A percentile compares a stretch with the other conserved stretches of the same genome.
Evolutionary conservation across 2,888 invertebrate genomes (phyloP).

Genomic region (Scaptomyza polygonia): DNA sequence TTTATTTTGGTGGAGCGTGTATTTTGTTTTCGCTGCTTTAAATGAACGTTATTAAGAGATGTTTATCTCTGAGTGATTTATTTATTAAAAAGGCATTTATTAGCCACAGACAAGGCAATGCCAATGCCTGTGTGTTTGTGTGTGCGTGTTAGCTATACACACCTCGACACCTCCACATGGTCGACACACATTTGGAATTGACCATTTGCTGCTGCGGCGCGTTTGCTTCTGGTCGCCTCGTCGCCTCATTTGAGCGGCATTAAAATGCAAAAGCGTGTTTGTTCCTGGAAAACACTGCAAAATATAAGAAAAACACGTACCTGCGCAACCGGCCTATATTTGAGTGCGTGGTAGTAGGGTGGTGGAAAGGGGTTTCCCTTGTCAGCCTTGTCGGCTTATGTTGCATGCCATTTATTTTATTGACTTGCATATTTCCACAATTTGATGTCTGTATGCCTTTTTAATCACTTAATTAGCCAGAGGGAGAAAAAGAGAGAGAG

Average conservation of each 20-base stretch:
- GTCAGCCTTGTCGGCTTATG: slow-evolving; percentile 33
- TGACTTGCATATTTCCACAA: slow-evolving; percentile 71
- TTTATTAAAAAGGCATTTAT: slow-evolving; percentile 84
- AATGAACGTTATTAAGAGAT: slow-evolving; percentile 84
- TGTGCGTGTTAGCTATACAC: slow-evolving; percentile 48
- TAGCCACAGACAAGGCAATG: slow-evolving; percentile 79
- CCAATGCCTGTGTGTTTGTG: slow-evolving; percentile 27
- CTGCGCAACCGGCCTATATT: slow-evolving; percentile 10
- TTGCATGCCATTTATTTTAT: slow-evolving; percentile 59
- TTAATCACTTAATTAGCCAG: slow-evolving; percentile 80
- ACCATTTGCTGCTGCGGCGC: slow-evolving; percentile 44
- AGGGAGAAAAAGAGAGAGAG: too few relatives aligned
- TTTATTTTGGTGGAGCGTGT: slow-evolving; percentile 38
- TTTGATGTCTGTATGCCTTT: slow-evolving; percentile 64
- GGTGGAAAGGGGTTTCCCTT: slow-evolving; percentile 3
- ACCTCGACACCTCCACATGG: slow-evolving; percentile 53
- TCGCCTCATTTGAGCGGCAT: slow-evolving; percentile 75
- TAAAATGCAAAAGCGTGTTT: slow-evolving; percentile 81
- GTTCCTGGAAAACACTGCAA: slow-evolving; percentile 81
- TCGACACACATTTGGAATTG: slow-evolving; percentile 50
- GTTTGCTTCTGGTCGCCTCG: slow-evolving; percentile 48
- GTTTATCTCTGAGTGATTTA: slow-evolving; percentile 84
- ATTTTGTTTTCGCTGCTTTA: slow-evolving; percentile 79
- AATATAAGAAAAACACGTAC: slow-evolving; percentile 22
- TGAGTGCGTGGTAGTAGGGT: slow-evolving; percentile 2